These are phyloP conservation scores for Sebastes schlegelii DNA, from an alignment of 2,113 vertebrate genomes.

Conservation along the genomic window DNA sequence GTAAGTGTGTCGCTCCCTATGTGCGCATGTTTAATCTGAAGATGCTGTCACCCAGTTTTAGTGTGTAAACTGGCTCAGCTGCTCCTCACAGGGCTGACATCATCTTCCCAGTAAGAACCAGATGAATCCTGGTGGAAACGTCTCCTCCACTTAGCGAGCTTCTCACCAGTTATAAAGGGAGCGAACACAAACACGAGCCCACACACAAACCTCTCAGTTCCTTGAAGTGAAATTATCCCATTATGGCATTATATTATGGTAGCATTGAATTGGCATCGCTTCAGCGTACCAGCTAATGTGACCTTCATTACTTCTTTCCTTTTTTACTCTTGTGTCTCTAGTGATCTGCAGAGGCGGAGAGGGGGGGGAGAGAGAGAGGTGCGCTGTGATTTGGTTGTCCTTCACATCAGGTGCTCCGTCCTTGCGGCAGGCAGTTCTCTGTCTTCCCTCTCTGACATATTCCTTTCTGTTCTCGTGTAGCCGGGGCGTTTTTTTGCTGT, in stretches of 20 bases:
- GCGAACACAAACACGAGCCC: background rate
- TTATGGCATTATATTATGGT: background rate
- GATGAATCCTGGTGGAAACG: slow-evolving; percentile 21
- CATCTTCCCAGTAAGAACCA: slow-evolving; percentile 7
- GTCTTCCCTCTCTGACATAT: slow-evolving; percentile 53
- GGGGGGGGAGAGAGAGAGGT: slow-evolving; percentile 21
- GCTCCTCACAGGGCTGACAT: slow-evolving; percentile 7
- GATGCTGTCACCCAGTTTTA: background rate
- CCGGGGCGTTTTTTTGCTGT: slow-evolving; percentile 33
- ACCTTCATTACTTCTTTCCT: slow-evolving; percentile 63
- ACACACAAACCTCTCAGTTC: slow-evolving; percentile 13
- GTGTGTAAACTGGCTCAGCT: slow-evolving; percentile 15
- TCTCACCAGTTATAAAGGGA: background rate
- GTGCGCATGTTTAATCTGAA: background rate
- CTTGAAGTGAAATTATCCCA: slow-evolving; percentile 43
- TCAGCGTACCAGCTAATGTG: slow-evolving; percentile 46
- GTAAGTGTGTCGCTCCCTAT: background rate
- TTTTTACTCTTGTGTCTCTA: slow-evolving; percentile 42
- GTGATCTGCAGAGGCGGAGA: slow-evolving; percentile 54
- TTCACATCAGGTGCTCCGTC: slow-evolving; percentile 68
- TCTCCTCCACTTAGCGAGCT: slow-evolving; percentile 25
- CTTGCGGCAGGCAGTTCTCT: slow-evolving; percentile 66
- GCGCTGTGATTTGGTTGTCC: slow-evolving; percentile 61
- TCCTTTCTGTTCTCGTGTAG: slow-evolving; percentile 17
- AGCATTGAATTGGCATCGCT: slow-evolving; percentile 39